Evolutionary conservation across 1,140 invertebrate species (phyloP).

Genomic region (Chlorops oryzae): DNA sequence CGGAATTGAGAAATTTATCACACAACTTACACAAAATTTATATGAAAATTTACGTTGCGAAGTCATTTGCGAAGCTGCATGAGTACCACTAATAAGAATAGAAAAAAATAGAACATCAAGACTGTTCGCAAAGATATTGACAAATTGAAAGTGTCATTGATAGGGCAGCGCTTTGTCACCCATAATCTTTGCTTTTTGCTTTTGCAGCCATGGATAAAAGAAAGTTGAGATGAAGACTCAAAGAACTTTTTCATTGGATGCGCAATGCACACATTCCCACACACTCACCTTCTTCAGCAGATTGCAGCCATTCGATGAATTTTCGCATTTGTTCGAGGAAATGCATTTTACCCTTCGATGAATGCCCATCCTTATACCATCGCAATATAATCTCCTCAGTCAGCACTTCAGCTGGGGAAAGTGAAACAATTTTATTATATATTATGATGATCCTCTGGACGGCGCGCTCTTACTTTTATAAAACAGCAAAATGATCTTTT

Average conservation of each 20-base stretch:
- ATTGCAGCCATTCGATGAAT: slow-evolving; percentile 94
- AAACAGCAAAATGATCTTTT: slow-evolving; percentile 91
- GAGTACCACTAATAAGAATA: too few relatives aligned
- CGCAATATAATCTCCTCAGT: slow-evolving; percentile 88
- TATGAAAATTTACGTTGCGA: too few relatives aligned
- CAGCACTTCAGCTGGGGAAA: slow-evolving; percentile 68
- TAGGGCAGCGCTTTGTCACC: background rate
- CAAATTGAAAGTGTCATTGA: background rate
- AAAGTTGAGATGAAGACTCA: background rate
- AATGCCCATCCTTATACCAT: slow-evolving; percentile 91
- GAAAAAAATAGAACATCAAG: too few relatives aligned
- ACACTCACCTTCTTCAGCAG: slow-evolving; percentile 78
- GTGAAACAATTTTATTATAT: slow-evolving; percentile 74
- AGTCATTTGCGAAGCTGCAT: too few relatives aligned
- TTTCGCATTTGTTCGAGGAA: slow-evolving; percentile 97
- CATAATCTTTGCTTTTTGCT: background rate
- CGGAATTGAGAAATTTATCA: too few relatives aligned
- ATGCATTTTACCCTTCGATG: slow-evolving; percentile 89
- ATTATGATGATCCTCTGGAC: slow-evolving; percentile 95
- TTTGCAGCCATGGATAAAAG: background rate
- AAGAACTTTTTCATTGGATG: background rate
- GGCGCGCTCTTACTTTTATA: slow-evolving; percentile 88
- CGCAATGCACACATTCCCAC: too few relatives aligned
- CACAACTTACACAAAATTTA: too few relatives aligned
- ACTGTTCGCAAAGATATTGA: too few relatives aligned